These are phyloP conservation scores for Montipora cactus DNA, from an alignment of 64 coral and sea anemone species.

Conservation along the genomic window DNA sequence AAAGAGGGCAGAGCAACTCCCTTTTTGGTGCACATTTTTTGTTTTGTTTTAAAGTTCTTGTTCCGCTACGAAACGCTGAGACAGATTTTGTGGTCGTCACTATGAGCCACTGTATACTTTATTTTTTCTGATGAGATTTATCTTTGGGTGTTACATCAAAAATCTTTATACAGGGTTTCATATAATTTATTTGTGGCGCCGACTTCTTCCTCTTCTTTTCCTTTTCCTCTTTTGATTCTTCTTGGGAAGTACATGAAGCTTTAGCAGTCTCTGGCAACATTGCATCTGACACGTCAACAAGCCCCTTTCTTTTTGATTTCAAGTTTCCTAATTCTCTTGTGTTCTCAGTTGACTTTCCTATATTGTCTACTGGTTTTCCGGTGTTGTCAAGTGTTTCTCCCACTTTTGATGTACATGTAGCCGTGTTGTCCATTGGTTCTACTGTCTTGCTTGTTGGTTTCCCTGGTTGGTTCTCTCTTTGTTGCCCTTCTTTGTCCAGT, in stretches of 20 bases:
- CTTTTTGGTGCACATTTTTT: too few species aligned
- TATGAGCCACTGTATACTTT: not conserved
- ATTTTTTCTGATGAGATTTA: not conserved
- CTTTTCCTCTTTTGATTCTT: not conserved
- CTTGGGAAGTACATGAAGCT: too few species aligned
- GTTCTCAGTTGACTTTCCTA: not conserved
- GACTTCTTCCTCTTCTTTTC: not conserved
- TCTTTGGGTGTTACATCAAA: not conserved
- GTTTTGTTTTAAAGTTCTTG: too few species aligned
- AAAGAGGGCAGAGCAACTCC: too few species aligned
- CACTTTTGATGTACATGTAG: too few species aligned
- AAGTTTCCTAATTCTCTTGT: not conserved
- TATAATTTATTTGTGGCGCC: not conserved
- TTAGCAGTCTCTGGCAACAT: not conserved
- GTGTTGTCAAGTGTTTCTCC: too few species aligned
- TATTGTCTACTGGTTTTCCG: too few species aligned
- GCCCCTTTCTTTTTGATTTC: not conserved
- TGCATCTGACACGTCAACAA: not conserved
- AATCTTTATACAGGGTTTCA: slow-evolving; percentile 21
- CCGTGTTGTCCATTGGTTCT: not conserved
- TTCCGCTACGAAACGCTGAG: too few species aligned
- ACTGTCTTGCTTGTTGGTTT: not conserved
- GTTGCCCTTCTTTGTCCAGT: not conserved
- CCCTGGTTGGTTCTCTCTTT: not conserved
- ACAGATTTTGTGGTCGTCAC: not conserved